A percentile compares a stretch with the other conserved stretches of the same genome.
phyloP scores from a whole-genome alignment of 2,797 vertebrate genomes.

The Myotis vivesi region DNA sequence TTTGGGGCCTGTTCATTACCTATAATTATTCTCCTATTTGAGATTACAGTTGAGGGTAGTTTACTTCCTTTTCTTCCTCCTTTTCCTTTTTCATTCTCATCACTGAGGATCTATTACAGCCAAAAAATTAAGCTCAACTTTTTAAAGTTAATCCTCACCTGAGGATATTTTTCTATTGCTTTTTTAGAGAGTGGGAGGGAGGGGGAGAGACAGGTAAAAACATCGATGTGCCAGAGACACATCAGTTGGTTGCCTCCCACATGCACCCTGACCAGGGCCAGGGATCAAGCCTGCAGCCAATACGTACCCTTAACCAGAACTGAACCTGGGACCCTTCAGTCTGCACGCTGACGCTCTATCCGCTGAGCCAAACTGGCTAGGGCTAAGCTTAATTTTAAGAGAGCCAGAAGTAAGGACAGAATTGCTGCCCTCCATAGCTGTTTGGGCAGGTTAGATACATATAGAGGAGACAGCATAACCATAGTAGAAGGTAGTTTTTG shows the following conservation, averaged over 20 bases:
- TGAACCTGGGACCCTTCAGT: neutral
- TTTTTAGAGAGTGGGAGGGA: neutral
- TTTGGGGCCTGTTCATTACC: neutral
- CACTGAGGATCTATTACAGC: neutral
- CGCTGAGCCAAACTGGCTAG: neutral
- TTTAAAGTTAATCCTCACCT: neutral
- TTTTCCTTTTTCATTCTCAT: slow-evolving; percentile 15
- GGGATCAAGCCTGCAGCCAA: neutral
- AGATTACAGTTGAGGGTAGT: neutral
- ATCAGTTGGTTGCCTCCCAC: neutral
- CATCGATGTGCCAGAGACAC: neutral
- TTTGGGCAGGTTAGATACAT: neutral
- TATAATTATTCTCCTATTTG: neutral
- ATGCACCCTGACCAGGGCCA: neutral
- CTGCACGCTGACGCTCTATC: neutral
- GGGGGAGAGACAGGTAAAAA: neutral
- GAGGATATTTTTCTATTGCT: neutral
- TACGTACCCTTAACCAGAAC: neutral
- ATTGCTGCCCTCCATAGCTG: neutral
- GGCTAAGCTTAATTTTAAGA: neutral
- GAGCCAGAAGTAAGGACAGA: neutral
- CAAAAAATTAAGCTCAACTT: neutral
- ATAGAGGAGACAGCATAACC: neutral
- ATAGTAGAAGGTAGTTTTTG: neutral
- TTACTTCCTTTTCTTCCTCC: neutral